Evolutionary conservation across 2,113 vertebrate genomes (phyloP).

Genomic region (Lota lota): DNA sequence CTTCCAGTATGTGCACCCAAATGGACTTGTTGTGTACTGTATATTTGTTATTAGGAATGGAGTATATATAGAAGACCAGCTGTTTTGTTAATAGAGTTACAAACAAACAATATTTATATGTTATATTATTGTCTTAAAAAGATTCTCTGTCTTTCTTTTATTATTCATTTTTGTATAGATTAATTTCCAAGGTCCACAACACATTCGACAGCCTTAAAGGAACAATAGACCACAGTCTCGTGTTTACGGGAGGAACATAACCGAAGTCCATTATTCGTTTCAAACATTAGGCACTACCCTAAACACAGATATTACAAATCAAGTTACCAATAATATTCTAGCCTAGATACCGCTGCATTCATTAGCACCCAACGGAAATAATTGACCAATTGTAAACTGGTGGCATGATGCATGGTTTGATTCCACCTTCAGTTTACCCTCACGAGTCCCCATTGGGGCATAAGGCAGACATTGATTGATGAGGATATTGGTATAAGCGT

Average conservation of each 20-base stretch:
- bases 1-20: slow-evolving; percentile 64
- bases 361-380: too few relatives aligned
- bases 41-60: slow-evolving; percentile 62
- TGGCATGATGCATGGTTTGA: too few relatives aligned
- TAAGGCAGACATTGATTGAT: background rate
- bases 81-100: slow-evolving; percentile 64
- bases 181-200: slow-evolving; percentile 20
- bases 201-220: background rate
- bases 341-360: too few relatives aligned
- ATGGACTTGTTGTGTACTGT: slow-evolving; percentile 60
- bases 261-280: too few relatives aligned
- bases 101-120: slow-evolving; percentile 54
- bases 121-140: slow-evolving; percentile 55
- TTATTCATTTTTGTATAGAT: slow-evolving; percentile 24
- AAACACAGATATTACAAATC: too few relatives aligned
- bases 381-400: too few relatives aligned
- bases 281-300: too few relatives aligned
- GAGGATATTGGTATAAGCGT: background rate
- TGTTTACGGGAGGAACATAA: too few relatives aligned
- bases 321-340: too few relatives aligned
- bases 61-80: slow-evolving; percentile 52
- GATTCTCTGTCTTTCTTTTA: slow-evolving; percentile 2
- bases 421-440: too few relatives aligned
- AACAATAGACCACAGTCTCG: background rate
- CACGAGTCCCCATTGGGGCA: too few relatives aligned